Conservation (phyloP, 2,888 invertebrate species). For the Amorpha juglandis region DNA sequence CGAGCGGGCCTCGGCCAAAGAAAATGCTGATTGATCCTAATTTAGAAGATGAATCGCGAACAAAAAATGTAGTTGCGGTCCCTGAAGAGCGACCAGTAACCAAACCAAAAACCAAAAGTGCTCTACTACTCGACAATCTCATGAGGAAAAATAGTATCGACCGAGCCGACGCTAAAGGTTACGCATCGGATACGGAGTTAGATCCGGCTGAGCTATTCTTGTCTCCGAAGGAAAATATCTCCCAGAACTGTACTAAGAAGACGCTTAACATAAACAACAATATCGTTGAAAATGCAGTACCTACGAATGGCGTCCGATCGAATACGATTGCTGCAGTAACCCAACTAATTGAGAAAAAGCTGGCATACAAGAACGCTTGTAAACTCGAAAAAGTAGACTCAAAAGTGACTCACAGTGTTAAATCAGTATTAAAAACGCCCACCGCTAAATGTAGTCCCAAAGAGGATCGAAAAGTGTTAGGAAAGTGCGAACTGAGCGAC, state of each 20-base stretch:
- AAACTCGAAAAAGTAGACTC: slow-evolving; percentile 73
- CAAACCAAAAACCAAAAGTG: slow-evolving; percentile 78
- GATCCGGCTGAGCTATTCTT: slow-evolving; percentile 79
- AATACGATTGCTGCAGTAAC: slow-evolving; percentile 72
- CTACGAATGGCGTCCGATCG: slow-evolving; percentile 64
- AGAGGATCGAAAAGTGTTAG: slow-evolving; percentile 50
- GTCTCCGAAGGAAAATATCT: slow-evolving; percentile 65
- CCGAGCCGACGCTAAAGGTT: slow-evolving; percentile 67
- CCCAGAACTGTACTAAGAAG: slow-evolving; percentile 69
- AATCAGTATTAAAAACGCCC: slow-evolving; percentile 75
- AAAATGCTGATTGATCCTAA: slow-evolving; percentile 57
- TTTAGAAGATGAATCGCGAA: slow-evolving; percentile 33
- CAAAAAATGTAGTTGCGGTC: slow-evolving; percentile 54
- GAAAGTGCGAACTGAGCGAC: slow-evolving; percentile 44
- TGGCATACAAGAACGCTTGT: slow-evolving; percentile 68
- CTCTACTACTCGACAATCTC: slow-evolving; percentile 81
- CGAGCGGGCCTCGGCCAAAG: slow-evolving; percentile 58
- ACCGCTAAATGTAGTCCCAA: slow-evolving; percentile 57
- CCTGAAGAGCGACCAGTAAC: slow-evolving; percentile 50
- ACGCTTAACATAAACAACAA: slow-evolving; percentile 80
- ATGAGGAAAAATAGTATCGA: slow-evolving; percentile 85
- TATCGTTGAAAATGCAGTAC: slow-evolving; percentile 65
- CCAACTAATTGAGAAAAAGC: slow-evolving; percentile 72
- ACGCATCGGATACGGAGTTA: slow-evolving; percentile 67
- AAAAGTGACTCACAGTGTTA: slow-evolving; percentile 66